Evolutionary conservation across 2,888 invertebrate species (phyloP), one percentile per base, ranked within the genome.

Genomic region (Charanyca ferruginea): DNA sequence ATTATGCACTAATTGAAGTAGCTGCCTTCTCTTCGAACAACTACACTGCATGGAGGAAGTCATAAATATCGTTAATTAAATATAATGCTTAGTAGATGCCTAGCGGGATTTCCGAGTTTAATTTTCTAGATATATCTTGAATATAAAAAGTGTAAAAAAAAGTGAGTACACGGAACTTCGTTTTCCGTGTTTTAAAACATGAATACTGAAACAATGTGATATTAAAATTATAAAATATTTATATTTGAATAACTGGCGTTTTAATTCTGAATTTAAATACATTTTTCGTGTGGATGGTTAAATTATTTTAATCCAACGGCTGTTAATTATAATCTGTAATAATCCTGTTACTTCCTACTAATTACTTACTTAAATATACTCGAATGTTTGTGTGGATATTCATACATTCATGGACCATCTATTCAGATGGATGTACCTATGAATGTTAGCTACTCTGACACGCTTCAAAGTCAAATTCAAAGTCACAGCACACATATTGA

Each of bases 31-130:
- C 18, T 42, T 3, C 16, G 35, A 73, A 57, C 62, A 66, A 57
- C 44, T 41, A 59, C 52, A 54, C 49, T 41, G 42, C n/a, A 59
- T 58, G 48, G 45, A 80, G 81, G 82, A 82, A 80, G 80, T 77
- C 55, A 20, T 82, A 80, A 81, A 79, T 73, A 74, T 48, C n/a
- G 49, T 62, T 79, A 82, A 82, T 80, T 74, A 77, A 63, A 55
- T 66, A 62, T 64, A 48, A 67, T 35, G 22, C n/a, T 44, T 38
- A 13, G 35, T 63, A 25, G n/a, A 54, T 64, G 32, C 38, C 18
- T 65, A 22, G 35, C 73, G 77, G 73, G 52, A 77, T 68, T 68
- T 62, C 62, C 55, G 54, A 57, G 54, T 8, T 22, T 23, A 28
- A 38, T 38, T 47, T 73, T 60, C 32, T 64, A 58, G 53, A 57